A percentile compares a stretch with the other conserved stretches of the same genome.
These are phyloP conservation scores for Alligator sinensis DNA, from an alignment of 2,113 vertebrate genomes.

Conservation along the genomic window DNA sequence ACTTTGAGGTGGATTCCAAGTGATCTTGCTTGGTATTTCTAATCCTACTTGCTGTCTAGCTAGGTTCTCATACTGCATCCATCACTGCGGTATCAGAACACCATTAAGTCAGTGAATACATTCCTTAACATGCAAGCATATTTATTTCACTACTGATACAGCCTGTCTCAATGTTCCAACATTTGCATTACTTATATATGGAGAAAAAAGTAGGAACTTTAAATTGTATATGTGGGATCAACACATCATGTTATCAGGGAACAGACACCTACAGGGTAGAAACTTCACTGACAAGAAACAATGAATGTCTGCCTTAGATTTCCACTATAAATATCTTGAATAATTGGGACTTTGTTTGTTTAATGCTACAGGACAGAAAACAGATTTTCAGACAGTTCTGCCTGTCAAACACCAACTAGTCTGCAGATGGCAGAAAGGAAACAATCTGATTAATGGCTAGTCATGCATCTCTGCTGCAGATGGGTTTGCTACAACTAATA, in stretches of 20 bases:
- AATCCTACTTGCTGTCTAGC: background rate
- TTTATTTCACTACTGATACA: background rate
- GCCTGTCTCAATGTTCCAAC: background rate
- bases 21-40: background rate
- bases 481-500: too few relatives aligned
- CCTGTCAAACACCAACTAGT: background rate
- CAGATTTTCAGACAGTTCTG: background rate
- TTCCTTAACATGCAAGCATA: background rate
- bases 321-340: background rate
- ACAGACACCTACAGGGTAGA: background rate
- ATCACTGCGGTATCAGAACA: background rate
- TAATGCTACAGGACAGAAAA: background rate
- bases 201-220: too few relatives aligned
- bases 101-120: background rate
- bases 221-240: background rate
- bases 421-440: background rate
- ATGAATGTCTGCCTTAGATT: background rate
- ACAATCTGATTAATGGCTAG: background rate
- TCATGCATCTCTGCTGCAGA: background rate
- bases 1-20: background rate
- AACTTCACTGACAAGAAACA: background rate
- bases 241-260: background rate
- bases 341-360: background rate
- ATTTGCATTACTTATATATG: background rate
- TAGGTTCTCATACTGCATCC: background rate